Conservation (phyloP, 2,797 vertebrate species). For the Helarctos malayanus region DNA sequence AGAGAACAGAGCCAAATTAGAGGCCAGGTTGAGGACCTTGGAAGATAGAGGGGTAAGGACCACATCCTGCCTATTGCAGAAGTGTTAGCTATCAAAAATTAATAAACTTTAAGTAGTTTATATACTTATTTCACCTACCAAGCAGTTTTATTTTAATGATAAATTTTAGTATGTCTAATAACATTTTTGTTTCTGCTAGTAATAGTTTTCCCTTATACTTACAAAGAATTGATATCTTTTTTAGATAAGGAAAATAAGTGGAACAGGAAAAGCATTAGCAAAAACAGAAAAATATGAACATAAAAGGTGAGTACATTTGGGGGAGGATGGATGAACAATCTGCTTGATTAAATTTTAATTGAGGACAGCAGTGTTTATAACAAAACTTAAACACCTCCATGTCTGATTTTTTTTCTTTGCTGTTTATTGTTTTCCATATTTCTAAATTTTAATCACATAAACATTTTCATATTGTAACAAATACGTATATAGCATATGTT, state of each 20-base stretch:
- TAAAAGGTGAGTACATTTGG: conserved; percentile 92
- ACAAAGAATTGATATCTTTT: conserved; percentile 6
- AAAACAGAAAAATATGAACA: conserved; percentile 97
- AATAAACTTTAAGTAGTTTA: background rate
- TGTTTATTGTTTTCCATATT: conserved; percentile 33
- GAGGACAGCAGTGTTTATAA: background rate
- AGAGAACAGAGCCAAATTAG: conserved; percentile 97
- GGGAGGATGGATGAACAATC: background rate
- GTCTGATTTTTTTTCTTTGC: background rate
- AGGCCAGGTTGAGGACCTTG: conserved; percentile 94
- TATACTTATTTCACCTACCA: background rate
- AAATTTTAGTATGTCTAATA: background rate
- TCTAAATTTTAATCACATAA: background rate
- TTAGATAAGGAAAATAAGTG: conserved; percentile 97
- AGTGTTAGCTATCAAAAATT: background rate
- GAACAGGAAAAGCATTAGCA: conserved; percentile 96
- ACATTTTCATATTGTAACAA: background rate
- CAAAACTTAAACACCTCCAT: background rate
- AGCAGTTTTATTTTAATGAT: background rate
- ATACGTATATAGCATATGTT: background rate
- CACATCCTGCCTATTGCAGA: background rate
- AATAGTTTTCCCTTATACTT: background rate
- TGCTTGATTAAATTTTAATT: conserved; percentile 27
- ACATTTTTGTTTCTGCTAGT: conserved; percentile 17
- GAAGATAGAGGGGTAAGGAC: conserved; percentile 96